phyloP scores from a whole-genome alignment of 2,797 vertebrate genomes.

The Rhincodon typus region DNA sequence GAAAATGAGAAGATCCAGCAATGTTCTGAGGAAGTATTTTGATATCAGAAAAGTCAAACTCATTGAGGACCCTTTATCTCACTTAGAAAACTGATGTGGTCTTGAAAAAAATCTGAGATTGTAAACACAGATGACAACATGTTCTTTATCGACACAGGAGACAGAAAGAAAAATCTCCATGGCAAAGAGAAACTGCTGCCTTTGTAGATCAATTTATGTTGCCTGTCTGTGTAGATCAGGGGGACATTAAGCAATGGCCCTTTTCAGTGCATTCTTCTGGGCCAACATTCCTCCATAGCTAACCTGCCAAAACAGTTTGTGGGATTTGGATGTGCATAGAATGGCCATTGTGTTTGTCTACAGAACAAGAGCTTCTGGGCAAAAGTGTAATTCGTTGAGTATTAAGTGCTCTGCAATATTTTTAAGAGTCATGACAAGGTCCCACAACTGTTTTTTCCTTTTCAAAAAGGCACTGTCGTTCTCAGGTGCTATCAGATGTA shows the following conservation, averaged over 20 bases:
- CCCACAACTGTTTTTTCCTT: neutral
- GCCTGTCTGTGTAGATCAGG: neutral
- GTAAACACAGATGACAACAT: neutral
- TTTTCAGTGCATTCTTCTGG: neutral
- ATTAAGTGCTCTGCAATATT: neutral
- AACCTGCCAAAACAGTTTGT: neutral
- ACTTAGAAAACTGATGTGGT: neutral
- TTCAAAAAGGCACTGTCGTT: neutral
- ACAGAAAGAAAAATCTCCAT: neutral
- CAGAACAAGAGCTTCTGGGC: neutral
- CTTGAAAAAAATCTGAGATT: neutral
- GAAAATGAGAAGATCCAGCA: neutral
- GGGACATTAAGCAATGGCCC: neutral
- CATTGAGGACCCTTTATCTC: neutral
- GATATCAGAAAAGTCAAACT: neutral
- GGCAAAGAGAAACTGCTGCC: neutral
- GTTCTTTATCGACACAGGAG: neutral
- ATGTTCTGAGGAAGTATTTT: neutral
- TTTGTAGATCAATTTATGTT: neutral
- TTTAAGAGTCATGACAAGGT: neutral
- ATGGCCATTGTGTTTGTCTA: neutral
- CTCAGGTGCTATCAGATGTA: neutral
- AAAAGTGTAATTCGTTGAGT: neutral
- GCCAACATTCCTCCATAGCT: neutral
- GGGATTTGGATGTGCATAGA: neutral